A percentile compares a stretch with the other conserved stretches of the same genome.
Conservation (phyloP, 1,140 invertebrate genomes). For the Paralvinella palmiformis region DNA sequence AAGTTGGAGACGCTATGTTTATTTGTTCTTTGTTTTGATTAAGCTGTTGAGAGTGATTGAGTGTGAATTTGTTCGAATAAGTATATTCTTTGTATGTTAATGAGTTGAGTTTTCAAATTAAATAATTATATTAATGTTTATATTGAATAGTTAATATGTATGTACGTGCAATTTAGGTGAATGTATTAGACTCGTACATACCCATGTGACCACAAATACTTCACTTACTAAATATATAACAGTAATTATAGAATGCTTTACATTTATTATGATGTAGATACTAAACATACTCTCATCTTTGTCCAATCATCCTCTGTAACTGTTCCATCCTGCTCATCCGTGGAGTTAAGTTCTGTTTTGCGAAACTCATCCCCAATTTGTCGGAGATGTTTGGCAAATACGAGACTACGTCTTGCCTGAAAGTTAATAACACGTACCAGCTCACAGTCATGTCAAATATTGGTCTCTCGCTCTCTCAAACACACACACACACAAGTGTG, state of each 20-base stretch:
- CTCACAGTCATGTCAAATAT: too few relatives aligned
- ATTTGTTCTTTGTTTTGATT: too few relatives aligned
- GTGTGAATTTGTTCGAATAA: too few relatives aligned
- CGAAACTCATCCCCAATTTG: conserved; percentile 69
- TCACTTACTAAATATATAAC: background rate
- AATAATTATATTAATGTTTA: background rate
- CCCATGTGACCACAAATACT: background rate
- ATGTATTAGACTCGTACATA: background rate
- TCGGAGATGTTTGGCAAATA: conserved; percentile 68
- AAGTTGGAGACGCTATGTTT: too few relatives aligned
- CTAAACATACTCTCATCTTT: conserved; percentile 55
- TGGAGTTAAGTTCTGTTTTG: conserved; percentile 62
- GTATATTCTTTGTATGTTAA: too few relatives aligned
- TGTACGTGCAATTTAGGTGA: background rate
- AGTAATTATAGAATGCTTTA: background rate
- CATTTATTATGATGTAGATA: background rate
- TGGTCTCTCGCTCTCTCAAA: too few relatives aligned
- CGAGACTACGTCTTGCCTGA: conserved; percentile 73
- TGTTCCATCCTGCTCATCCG: conserved; percentile 60
- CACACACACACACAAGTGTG: too few relatives aligned
- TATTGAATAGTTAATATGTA: background rate
- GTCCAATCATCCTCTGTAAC: conserved; percentile 58
- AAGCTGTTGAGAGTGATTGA: too few relatives aligned
- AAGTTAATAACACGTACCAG: too few relatives aligned
- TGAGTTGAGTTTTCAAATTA: background rate